Evolutionary conservation across 2,113 vertebrate species (phyloP).

Genomic region (Ceyx cyanopectus): DNA sequence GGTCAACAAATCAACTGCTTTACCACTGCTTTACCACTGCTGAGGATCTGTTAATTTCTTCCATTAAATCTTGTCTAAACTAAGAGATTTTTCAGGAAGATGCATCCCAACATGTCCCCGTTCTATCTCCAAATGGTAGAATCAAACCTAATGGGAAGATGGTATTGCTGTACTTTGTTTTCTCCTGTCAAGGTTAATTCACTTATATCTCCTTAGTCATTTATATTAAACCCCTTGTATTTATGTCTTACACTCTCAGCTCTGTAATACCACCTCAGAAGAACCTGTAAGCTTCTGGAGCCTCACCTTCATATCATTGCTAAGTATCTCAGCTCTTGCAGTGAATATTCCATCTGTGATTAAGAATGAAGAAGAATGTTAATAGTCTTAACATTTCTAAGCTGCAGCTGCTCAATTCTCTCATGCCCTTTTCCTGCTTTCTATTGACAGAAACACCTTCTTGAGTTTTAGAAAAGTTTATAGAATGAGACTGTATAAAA

Average conservation of each 20-base stretch:
- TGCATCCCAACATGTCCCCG: background rate
- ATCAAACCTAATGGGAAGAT: background rate
- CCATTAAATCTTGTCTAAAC: background rate
- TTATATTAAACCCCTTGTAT: background rate
- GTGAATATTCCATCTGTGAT: background rate
- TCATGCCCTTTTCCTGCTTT: background rate
- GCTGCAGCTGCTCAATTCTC: background rate
- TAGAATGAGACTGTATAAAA: background rate
- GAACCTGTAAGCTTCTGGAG: background rate
- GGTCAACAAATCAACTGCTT: background rate
- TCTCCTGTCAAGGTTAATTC: background rate
- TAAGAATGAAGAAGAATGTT: background rate
- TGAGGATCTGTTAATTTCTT: background rate
- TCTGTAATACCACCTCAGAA: background rate
- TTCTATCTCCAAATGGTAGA: background rate
- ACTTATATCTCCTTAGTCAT: background rate
- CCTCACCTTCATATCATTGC: background rate
- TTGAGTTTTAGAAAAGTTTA: background rate
- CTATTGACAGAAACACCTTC: background rate
- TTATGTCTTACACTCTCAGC: background rate
- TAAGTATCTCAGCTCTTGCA: background rate
- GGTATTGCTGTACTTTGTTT: background rate
- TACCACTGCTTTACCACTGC: no score
- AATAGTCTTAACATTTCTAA: background rate
- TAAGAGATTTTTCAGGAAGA: background rate